Evolutionary conservation across 2,888 invertebrate genomes (phyloP).

Genomic region (Charanyca ferruginea): DNA sequence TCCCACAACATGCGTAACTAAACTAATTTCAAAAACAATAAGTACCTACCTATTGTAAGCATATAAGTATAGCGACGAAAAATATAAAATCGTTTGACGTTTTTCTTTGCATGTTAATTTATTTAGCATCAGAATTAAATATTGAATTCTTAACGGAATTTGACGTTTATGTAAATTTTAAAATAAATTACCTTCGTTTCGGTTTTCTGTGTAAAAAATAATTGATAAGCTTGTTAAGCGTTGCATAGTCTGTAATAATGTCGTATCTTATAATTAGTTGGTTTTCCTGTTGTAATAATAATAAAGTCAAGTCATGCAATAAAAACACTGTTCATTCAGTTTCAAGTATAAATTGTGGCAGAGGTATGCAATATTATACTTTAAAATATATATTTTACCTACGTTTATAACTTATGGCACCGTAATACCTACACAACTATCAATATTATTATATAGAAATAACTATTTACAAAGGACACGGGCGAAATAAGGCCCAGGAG

Average conservation of each 20-base stretch:
- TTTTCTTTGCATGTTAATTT: slow-evolving; percentile 7
- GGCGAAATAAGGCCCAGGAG: no score
- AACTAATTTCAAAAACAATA: neutral
- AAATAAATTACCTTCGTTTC: slow-evolving; percentile 45
- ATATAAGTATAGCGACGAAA: neutral
- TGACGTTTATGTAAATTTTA: slow-evolving; percentile 55
- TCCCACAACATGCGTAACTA: neutral
- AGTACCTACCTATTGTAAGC: no score
- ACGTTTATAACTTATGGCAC: slow-evolving; percentile 2
- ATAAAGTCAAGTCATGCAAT: slow-evolving; percentile 59
- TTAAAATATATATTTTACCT: slow-evolving; percentile 3
- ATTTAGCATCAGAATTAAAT: slow-evolving; percentile 28
- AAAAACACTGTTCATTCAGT: slow-evolving; percentile 55
- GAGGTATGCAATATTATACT: slow-evolving; percentile 28
- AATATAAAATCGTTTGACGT: neutral
- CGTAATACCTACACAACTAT: neutral
- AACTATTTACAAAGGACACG: no score
- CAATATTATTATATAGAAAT: no score
- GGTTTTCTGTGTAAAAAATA: slow-evolving; percentile 53
- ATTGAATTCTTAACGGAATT: slow-evolving; percentile 43
- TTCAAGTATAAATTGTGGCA: slow-evolving; percentile 36
- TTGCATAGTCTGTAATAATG: slow-evolving; percentile 58
- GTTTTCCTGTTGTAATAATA: slow-evolving; percentile 63
- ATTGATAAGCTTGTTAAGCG: slow-evolving; percentile 60
- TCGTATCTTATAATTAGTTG: slow-evolving; percentile 59